These are phyloP conservation scores for Gallinago stenura DNA, from an alignment of 2,797 vertebrate species.

Conservation along the genomic window DNA sequence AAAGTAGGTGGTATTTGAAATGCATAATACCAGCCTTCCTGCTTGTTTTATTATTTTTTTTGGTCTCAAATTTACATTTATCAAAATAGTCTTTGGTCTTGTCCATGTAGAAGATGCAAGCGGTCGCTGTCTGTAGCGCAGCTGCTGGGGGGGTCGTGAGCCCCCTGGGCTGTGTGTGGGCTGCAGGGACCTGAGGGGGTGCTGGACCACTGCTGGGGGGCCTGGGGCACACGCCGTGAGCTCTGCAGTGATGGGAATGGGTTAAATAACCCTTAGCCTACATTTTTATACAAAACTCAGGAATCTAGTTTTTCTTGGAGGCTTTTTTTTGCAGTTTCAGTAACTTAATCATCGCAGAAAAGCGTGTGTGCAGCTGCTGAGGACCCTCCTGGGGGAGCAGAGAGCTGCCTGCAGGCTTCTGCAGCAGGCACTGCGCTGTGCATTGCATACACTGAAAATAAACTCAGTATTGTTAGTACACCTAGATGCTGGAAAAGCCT, in stretches of 20 bases:
- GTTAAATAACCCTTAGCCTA: neutral
- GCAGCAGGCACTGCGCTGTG: neutral
- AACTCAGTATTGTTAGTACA: neutral
- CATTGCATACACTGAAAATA: neutral
- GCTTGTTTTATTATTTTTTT: neutral
- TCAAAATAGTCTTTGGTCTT: neutral
- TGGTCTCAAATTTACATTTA: neutral
- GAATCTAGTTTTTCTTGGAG: neutral
- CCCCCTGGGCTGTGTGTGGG: neutral
- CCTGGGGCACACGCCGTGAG: neutral
- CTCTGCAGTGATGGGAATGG: neutral
- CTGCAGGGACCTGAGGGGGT: neutral
- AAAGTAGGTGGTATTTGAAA: constrained; percentile 11
- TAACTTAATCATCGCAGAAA: neutral
- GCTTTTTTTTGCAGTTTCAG: neutral
- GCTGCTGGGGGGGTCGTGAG: neutral
- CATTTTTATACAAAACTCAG: neutral
- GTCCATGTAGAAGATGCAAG: neutral
- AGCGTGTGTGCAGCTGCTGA: neutral
- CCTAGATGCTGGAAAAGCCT: neutral
- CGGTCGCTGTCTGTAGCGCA: neutral
- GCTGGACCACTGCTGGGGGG: neutral
- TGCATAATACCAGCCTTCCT: neutral
- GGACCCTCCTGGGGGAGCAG: neutral
- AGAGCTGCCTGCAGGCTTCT: neutral